A percentile compares a stretch with the other conserved stretches of the same genome.
phyloP scores from a whole-genome alignment of 2,797 vertebrate species.

The Gambelia wislizenii region DNA sequence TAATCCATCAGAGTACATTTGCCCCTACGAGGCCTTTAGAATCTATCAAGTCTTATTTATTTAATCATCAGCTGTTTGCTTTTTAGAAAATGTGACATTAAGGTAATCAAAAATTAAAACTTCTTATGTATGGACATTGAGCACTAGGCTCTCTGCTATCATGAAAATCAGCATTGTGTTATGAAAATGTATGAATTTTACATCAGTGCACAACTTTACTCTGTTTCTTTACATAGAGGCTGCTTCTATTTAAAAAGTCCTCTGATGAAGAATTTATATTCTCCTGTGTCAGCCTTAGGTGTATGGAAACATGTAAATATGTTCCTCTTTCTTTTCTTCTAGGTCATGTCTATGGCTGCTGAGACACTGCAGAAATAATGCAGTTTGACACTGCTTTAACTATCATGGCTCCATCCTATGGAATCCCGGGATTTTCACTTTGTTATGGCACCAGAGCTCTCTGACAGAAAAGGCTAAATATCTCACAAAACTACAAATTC shows the following conservation, averaged over 20 bases:
- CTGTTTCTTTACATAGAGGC: conserved; percentile 3
- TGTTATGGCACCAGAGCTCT: no score
- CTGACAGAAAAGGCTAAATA: no score
- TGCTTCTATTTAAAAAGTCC: conserved; percentile 23
- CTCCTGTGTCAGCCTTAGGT: neutral
- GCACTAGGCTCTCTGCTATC: conserved; percentile 15
- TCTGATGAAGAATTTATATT: conserved; percentile 9
- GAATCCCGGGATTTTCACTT: no score
- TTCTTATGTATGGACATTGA: conserved; percentile 14
- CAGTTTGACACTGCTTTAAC: no score
- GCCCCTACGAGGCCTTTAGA: conserved; percentile 52
- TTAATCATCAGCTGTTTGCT: conserved; percentile 61
- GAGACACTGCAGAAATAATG: no score
- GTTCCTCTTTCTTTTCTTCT: neutral
- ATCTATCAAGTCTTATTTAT: conserved; percentile 66
- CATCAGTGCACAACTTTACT: conserved; percentile 20
- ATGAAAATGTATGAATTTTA: conserved; percentile 20
- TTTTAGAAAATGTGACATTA: conserved; percentile 56
- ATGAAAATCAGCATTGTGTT: conserved; percentile 33
- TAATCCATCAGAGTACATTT: conserved; percentile 45
- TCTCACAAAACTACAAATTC: no score
- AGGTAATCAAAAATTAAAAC: conserved; percentile 58
- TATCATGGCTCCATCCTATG: no score
- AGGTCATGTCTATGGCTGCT: neutral
- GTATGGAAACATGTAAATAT: no score